Conservation (phyloP, 2,888 invertebrate genomes). For the Baccha elongata region DNA sequence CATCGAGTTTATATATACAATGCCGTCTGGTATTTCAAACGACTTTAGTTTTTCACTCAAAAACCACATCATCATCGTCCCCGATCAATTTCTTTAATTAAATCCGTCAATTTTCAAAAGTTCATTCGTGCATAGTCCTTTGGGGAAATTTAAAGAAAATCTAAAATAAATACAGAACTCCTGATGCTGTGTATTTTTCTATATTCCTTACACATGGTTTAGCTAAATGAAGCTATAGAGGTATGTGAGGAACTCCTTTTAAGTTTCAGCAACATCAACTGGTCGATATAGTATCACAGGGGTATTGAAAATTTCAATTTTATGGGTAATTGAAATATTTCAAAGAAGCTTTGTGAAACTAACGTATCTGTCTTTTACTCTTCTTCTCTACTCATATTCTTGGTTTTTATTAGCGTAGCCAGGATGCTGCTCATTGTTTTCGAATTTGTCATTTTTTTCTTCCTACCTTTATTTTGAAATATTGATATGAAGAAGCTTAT, state of each 20-base stretch:
- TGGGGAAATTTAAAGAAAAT: conserved; percentile 36
- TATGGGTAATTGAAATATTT: conserved; percentile 65
- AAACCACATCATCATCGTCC: conserved; percentile 41
- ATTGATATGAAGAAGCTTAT: conserved; percentile 1
- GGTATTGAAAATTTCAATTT: conserved; percentile 60
- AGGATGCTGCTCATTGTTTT: conserved; percentile 50
- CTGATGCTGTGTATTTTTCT: not conserved
- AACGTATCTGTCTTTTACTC: not conserved
- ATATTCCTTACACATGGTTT: conserved; percentile 2
- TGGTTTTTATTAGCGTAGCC: not conserved
- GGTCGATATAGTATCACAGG: conserved; percentile 14
- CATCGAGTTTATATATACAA: conserved; percentile 19
- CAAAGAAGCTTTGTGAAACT: conserved; percentile 48
- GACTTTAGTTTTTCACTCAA: conserved; percentile 21
- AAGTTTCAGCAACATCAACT: not conserved
- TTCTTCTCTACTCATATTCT: not conserved
- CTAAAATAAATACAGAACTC: conserved; percentile 42
- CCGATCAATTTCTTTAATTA: conserved; percentile 72
- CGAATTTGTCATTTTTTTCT: conserved; percentile 24
- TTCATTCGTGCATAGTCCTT: conserved; percentile 62
- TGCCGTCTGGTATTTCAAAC: conserved; percentile 23
- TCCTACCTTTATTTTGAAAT: conserved; percentile 19
- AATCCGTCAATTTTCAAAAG: conserved; percentile 67
- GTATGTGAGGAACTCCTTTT: not conserved
- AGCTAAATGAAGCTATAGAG: not conserved